These are phyloP conservation scores for Drosophila equinoxialis DNA, from an alignment of 1,140 invertebrate species.

Conservation along the genomic window DNA sequence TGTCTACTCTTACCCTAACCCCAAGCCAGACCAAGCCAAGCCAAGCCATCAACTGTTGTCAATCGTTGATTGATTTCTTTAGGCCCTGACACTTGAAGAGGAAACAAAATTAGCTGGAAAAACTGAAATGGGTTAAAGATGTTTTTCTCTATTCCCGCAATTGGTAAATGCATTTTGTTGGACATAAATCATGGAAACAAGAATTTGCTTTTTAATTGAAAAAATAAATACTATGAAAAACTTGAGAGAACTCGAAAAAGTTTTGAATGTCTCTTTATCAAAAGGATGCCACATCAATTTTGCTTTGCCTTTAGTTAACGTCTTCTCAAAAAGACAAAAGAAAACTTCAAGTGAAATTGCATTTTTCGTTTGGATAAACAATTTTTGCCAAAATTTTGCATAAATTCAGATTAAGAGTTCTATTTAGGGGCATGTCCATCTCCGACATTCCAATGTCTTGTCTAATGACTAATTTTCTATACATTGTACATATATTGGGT, in stretches of 20 bases:
- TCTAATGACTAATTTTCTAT: conserved; percentile 3
- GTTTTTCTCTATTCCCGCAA: not conserved
- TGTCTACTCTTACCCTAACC: not conserved
- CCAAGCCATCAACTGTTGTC: conserved; percentile 55
- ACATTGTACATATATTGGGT: too few relatives aligned
- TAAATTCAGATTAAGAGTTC: too few relatives aligned
- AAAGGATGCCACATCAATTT: too few relatives aligned
- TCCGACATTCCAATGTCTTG: conserved; percentile 2
- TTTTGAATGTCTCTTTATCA: too few relatives aligned
- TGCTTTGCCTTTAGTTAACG: too few relatives aligned
- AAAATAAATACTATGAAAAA: not conserved
- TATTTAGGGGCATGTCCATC: not conserved
- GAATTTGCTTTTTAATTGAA: not conserved
- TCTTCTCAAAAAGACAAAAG: too few relatives aligned
- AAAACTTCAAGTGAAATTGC: too few relatives aligned
- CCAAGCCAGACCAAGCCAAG: not conserved
- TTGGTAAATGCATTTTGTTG: conserved; percentile 35
- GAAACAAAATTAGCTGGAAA: conserved; percentile 60
- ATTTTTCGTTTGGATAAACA: too few relatives aligned
- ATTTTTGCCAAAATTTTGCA: too few relatives aligned
- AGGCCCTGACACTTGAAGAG: conserved; percentile 58
- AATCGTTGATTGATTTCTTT: conserved; percentile 74
- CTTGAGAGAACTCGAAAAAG: not conserved
- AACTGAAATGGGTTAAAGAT: conserved; percentile 43
- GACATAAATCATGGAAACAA: conserved; percentile 26